Percentiles rank a stretch among this genome's conserved stretches.
These are phyloP conservation scores for Fragum whitleyi DNA, from an alignment of 2,888 invertebrate species.

Conservation along the genomic window DNA sequence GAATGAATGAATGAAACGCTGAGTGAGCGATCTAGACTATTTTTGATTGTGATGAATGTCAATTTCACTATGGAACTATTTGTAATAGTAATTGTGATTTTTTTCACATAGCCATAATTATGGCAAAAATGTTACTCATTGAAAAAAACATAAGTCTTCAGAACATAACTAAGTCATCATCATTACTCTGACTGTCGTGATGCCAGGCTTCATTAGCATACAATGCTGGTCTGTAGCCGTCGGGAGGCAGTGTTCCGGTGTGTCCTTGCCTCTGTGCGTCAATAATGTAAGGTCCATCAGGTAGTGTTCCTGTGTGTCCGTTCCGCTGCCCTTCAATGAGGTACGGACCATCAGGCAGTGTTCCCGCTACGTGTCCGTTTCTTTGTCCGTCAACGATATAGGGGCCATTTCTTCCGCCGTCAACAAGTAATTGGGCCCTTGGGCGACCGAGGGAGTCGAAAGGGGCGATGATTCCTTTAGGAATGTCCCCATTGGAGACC, in stretches of 20 bases:
- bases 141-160: conserved; percentile 14
- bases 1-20: too few relatives aligned
- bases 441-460: conserved; percentile 20
- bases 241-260: neutral
- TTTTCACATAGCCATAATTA: too few relatives aligned
- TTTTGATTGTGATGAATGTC: too few relatives aligned
- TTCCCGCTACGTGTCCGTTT: neutral
- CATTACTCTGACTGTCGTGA: conserved; percentile 40
- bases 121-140: too few relatives aligned
- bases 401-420: conserved; percentile 43
- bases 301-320: neutral
- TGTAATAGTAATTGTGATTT: too few relatives aligned
- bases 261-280: conserved; percentile 42
- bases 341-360: conserved; percentile 29
- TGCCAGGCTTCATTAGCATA: conserved; percentile 56
- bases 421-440: conserved; percentile 35
- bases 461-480: conserved; percentile 7
- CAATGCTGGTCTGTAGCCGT: conserved; percentile 2
- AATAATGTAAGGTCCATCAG: conserved; percentile 41
- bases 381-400: conserved; percentile 51
- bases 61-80: too few relatives aligned
- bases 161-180: conserved; percentile 57
- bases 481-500: conserved; percentile 12
- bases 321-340: conserved; percentile 46
- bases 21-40: too few relatives aligned